Base-by-base conservation (phyloP, 2,113 vertebrate species). In the Garra rufa region DNA sequence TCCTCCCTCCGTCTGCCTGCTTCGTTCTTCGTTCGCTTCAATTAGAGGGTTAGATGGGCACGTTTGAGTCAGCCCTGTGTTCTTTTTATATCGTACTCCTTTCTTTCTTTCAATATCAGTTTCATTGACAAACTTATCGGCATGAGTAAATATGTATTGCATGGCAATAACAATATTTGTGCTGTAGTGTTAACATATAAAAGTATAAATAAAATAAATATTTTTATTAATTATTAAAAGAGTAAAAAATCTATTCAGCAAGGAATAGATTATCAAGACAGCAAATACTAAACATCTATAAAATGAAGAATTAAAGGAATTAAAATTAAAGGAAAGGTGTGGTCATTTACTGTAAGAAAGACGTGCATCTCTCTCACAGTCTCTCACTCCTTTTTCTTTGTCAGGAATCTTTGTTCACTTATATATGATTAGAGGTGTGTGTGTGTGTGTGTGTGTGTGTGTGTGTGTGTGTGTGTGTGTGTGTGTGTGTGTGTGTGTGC, bases 1-100 rank as follows among this genome's bases (percentile, higher is more conserved):
- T 82, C 67, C 83, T 71, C 75, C 50, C 84, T 85, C 75, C 70
- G n/a, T 59, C 71, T 48, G 71, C n/a, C 82, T 70, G 78, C 73
- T 50, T 78, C 52, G 10, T 61, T 55, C 83, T 26, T 34, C 34
- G 24, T 77, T 85, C 41, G 74, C 76, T 57, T 81, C 52, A 71
- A 61, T 71, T 77, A 85, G 63, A 48, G 67, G 34, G 44, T 81
- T 78, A 84, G 61, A 84, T 28, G 77, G n/a, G 50, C 43, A 63
- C 8, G 4, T 50, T 52, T 34, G 26, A 30, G 3, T 55, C 65
- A 52, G 46, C 26, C 14, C 13, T 70, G 46, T 38, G 70, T 82
- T 6, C 48, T 71, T 65, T 61, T 61, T 44, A 67, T 67, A 80
- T 65, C 61, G 48, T 50, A 24, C 38, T 30, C 15, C 69, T 69